Conservation (phyloP, 2,888 invertebrate genomes). For the Horisme vitalbata region DNA sequence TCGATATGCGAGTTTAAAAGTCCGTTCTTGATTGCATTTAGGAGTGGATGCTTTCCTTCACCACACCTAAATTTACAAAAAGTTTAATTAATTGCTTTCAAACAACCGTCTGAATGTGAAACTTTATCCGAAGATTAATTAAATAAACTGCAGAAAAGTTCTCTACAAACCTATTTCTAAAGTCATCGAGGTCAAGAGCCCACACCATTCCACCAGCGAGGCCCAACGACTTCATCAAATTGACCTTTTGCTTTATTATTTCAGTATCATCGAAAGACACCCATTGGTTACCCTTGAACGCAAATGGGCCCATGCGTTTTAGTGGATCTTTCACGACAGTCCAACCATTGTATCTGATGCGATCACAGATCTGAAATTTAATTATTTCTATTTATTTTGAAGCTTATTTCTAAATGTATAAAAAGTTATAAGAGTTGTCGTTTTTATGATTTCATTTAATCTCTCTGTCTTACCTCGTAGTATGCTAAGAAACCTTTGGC, state of each 20-base stretch:
- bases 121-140: too few species aligned
- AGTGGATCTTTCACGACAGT: conserved; percentile 90
- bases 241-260: conserved; percentile 90
- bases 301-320: conserved; percentile 93
- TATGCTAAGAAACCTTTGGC: conserved; percentile 94
- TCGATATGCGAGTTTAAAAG: conserved; percentile 77
- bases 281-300: conserved; percentile 94
- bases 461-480: conserved; percentile 85
- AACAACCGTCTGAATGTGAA: too few species aligned
- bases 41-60: conserved; percentile 90
- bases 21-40: conserved; percentile 89
- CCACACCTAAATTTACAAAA: conserved; percentile 83
- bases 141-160: too few species aligned
- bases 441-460: neutral
- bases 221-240: conserved; percentile 88
- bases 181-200: conserved; percentile 95
- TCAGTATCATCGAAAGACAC: conserved; percentile 93
- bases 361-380: conserved; percentile 88
- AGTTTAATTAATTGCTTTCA: neutral
- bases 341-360: conserved; percentile 90
- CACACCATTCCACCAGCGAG: conserved; percentile 95
- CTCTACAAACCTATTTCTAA: conserved; percentile 84
- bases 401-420: too few species aligned
- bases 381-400: too few species aligned
- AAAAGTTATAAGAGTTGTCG: neutral